These are phyloP conservation scores for Melipona bicolor DNA, from an alignment of 2,888 invertebrate genomes.

Conservation along the genomic window DNA sequence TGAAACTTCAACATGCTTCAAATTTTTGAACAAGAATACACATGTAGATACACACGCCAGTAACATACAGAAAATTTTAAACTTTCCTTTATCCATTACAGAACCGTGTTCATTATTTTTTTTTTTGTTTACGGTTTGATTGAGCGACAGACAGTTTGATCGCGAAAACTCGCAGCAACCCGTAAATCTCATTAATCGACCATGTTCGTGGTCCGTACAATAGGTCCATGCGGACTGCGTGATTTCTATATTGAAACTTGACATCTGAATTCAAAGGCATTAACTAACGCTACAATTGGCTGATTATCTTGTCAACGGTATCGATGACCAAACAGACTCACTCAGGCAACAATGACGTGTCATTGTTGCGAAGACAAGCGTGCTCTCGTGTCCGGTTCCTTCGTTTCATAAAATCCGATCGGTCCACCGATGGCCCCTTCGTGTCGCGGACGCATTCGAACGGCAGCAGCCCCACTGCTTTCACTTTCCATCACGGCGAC, in stretches of 20 bases:
- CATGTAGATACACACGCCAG: too few relatives aligned
- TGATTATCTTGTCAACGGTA: conserved; percentile 1
- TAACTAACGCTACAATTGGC: conserved; percentile 22
- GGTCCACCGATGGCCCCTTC: conserved; percentile 4
- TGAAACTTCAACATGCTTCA: too few relatives aligned
- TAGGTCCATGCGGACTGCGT: background rate
- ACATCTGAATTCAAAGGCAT: background rate
- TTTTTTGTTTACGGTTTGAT: too few relatives aligned
- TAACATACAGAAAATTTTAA: too few relatives aligned
- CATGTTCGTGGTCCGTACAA: background rate
- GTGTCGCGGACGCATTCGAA: conserved; percentile 31
- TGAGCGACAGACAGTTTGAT: too few relatives aligned
- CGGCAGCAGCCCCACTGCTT: conserved; percentile 42
- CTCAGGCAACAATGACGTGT: conserved; percentile 1
- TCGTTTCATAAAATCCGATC: conserved; percentile 41
- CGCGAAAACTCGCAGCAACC: background rate
- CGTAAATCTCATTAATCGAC: background rate
- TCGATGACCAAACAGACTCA: conserved; percentile 6
- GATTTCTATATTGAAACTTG: background rate
- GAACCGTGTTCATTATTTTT: too few relatives aligned
- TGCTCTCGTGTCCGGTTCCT: background rate
- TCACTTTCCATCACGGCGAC: conserved; percentile 68
- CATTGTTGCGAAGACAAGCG: conserved; percentile 28
- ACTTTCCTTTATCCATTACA: too few relatives aligned
- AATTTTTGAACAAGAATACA: too few relatives aligned